Base-by-base conservation (phyloP, 2,113 vertebrate genomes). In the Nerophis ophidion region DNA sequence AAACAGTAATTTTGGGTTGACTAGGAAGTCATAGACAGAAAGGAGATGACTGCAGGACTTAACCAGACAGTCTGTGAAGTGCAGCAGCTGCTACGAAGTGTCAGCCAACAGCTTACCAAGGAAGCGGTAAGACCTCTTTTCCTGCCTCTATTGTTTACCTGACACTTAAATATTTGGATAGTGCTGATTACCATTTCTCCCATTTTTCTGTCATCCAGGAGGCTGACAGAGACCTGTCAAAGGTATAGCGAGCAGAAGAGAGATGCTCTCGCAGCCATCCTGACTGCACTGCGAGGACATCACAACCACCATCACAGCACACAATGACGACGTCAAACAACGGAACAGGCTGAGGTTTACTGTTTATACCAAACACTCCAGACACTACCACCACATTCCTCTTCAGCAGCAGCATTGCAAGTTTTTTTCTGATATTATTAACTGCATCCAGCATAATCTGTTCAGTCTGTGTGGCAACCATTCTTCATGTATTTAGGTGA, bases 11-110 rank as follows among this genome's bases (percentile, higher is more conserved):
- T 66, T 33, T 75, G 50, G 72, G 0, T 86, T 81, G 69, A 77
- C 64, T 76, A 96, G 93, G 93, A 93, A 60, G 85, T 91, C 76
- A 88, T 91, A 40, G 93, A 95, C 74, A 86, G 74, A 65, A 95
- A 93, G 66, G 91, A 94, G 72, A 86, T 92, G 87, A 87, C 72
- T 8, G 74, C 92, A 74, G 95, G 91, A 79, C 90, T 99, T 59
- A 92, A 89, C 82, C 93, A 98, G 81, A 95, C 92, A 8, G 86
- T 99, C 70, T 88, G 73, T 50, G 94, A 97, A 59, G 89, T 98
- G 74, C 94, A 98, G 84, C 93, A 94, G 81, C 87, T 95, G 83
- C 92, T 98, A 1, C 86, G 92, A 72, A 89, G 87, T 8, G 85
- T 97, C 70, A 95, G 92, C 83, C 89, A 86, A 75, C 92, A 96